phyloP scores from a whole-genome alignment of 2,797 vertebrate genomes.

The Simalia tracyae region DNA sequence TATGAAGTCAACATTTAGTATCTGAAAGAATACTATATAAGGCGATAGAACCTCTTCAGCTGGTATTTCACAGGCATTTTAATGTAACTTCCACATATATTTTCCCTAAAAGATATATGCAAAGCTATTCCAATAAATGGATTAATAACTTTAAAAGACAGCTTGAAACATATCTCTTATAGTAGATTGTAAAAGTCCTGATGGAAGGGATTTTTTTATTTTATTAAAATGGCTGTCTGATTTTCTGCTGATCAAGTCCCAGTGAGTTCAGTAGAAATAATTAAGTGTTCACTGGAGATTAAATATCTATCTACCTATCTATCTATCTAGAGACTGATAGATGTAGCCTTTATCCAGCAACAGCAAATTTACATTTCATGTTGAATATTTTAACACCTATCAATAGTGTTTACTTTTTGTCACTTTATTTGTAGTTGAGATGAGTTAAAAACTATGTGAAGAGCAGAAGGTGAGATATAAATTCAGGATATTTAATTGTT shows the following conservation, averaged over 20 bases:
- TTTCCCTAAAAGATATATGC: not conserved
- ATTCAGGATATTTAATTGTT: conserved; percentile 33
- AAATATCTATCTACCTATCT: not conserved
- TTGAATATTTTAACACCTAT: conserved; percentile 24
- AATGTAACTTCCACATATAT: not conserved
- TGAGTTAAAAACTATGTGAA: conserved; percentile 1
- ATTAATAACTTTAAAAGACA: not conserved
- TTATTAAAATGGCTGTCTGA: not conserved
- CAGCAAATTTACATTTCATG: conserved; percentile 25
- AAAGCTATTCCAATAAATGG: not conserved
- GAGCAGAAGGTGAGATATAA: conserved; percentile 40
- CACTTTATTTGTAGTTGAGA: conserved; percentile 33
- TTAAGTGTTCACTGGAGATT: not conserved
- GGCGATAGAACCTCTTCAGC: not conserved
- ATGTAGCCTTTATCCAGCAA: not conserved
- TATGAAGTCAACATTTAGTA: not conserved
- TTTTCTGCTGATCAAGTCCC: not conserved
- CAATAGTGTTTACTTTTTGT: not conserved
- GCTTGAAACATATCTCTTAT: not conserved
- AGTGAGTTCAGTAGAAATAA: not conserved
- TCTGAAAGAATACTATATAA: not conserved
- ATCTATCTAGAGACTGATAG: not conserved
- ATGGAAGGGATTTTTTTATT: not conserved
- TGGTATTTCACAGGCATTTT: not conserved
- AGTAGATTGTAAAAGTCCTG: not conserved